These are phyloP conservation scores for Stegastes partitus DNA, from an alignment of 2,113 vertebrate species.

Conservation along the genomic window DNA sequence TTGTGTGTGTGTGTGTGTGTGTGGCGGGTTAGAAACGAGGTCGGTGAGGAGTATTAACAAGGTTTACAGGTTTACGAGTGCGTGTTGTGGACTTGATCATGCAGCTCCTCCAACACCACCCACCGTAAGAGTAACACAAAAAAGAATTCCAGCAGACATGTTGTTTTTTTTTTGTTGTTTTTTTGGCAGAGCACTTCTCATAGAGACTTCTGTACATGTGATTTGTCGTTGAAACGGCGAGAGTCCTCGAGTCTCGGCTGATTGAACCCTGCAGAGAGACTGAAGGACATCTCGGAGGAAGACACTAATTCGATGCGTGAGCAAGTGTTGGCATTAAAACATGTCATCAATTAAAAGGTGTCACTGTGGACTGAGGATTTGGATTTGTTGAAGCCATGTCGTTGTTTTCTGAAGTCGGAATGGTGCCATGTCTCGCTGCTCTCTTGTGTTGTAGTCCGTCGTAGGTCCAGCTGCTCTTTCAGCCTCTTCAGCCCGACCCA, in stretches of 20 bases:
- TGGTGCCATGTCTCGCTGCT: background rate
- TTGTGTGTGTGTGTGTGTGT: background rate
- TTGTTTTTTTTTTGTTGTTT: too few species aligned
- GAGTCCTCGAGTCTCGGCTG: background rate
- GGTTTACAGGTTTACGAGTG: slow-evolving; percentile 40
- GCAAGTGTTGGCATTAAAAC: slow-evolving; percentile 66
- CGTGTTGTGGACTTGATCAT: slow-evolving; percentile 32
- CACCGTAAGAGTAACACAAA: slow-evolving; percentile 41
- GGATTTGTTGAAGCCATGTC: background rate
- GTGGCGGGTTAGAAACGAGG: slow-evolving; percentile 30
- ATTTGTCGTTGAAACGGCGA: background rate
- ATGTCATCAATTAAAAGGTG: background rate
- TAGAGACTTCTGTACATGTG: slow-evolving; percentile 37
- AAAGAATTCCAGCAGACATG: slow-evolving; percentile 32
- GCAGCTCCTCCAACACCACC: slow-evolving; percentile 46
- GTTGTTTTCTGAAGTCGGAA: background rate
- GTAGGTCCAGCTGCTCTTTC: slow-evolving; percentile 23
- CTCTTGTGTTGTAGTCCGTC: background rate
- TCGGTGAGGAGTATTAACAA: slow-evolving; percentile 31
- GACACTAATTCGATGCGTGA: slow-evolving; percentile 33
- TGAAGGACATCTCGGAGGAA: slow-evolving; percentile 9
- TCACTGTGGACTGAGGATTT: background rate
- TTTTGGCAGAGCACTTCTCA: slow-evolving; percentile 57
- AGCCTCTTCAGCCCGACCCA: background rate
- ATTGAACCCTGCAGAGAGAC: slow-evolving; percentile 13